Percentiles rank a stretch among this genome's conserved stretches.
Conservation (phyloP, 2,113 vertebrate species). For the Sceloporus tristichus region DNA sequence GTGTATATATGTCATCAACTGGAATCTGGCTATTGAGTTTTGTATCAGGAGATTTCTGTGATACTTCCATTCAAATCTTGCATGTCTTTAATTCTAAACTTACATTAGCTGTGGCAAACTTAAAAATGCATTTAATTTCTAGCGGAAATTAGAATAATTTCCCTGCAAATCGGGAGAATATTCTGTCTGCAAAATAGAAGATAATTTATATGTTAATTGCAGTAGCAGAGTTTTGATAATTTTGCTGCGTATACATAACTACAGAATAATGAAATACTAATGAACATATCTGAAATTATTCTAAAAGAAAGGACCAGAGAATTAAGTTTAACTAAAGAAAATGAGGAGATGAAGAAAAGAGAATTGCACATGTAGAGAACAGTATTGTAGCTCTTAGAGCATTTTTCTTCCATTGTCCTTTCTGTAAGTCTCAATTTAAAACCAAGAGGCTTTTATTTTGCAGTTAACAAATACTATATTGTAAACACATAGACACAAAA, state of each 20-base stretch:
- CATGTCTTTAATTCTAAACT: background rate
- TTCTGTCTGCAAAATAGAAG: background rate
- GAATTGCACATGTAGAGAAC: background rate
- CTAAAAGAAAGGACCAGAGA: background rate
- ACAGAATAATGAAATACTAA: background rate
- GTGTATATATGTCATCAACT: no score
- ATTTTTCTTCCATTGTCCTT: background rate
- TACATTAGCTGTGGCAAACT: background rate
- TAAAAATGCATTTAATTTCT: background rate
- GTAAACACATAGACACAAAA: no score
- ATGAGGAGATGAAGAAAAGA: background rate
- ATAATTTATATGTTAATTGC: conserved; percentile 32
- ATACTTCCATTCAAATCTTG: background rate
- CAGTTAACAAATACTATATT: no score
- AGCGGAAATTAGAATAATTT: background rate
- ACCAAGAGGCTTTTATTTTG: background rate
- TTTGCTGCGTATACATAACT: background rate
- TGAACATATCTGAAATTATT: background rate
- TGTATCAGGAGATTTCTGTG: background rate
- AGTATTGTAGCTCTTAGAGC: background rate
- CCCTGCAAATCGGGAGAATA: background rate
- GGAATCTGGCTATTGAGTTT: background rate
- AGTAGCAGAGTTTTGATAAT: conserved; percentile 19
- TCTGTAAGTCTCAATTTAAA: background rate
- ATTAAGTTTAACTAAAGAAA: background rate